phyloP scores from a whole-genome alignment of 1,140 invertebrate genomes.

The Zaprionus vittiger region DNA sequence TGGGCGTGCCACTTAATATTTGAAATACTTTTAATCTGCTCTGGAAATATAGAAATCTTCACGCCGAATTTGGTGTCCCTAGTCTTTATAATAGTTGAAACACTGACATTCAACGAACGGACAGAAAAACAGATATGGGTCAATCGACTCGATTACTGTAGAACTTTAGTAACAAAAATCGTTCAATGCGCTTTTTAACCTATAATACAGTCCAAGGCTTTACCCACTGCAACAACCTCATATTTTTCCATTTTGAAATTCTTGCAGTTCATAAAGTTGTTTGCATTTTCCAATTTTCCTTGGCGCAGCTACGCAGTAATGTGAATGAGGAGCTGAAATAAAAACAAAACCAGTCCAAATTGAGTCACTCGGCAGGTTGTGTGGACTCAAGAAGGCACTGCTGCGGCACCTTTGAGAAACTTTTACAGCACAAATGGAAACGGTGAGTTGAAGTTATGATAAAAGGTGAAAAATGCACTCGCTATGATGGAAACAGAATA shows the following conservation, averaged over 20 bases:
- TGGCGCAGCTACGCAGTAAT: background rate
- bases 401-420: conserved; percentile 8
- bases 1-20: no score
- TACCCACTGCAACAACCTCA: background rate
- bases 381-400: background rate
- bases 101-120: no score
- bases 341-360: conserved; percentile 10
- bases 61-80: no score
- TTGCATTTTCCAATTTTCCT: conserved; percentile 3
- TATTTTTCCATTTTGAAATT: background rate
- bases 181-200: background rate
- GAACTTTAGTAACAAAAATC: background rate
- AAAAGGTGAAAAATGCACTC: conserved; percentile 37
- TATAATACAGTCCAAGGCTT: background rate
- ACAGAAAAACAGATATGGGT: no score
- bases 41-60: no score
- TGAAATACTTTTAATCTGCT: no score
- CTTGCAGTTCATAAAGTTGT: background rate
- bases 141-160: background rate
- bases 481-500: background rate
- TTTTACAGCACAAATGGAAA: conserved; percentile 14
- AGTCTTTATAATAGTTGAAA: no score
- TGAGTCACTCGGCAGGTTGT: conserved; percentile 6
- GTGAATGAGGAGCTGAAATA: conserved; percentile 4
- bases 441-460: conserved; percentile 26